These are phyloP conservation scores for Sceliomorpha sp. DNA, from an alignment of 2,888 invertebrate genomes.

Conservation along the genomic window DNA sequence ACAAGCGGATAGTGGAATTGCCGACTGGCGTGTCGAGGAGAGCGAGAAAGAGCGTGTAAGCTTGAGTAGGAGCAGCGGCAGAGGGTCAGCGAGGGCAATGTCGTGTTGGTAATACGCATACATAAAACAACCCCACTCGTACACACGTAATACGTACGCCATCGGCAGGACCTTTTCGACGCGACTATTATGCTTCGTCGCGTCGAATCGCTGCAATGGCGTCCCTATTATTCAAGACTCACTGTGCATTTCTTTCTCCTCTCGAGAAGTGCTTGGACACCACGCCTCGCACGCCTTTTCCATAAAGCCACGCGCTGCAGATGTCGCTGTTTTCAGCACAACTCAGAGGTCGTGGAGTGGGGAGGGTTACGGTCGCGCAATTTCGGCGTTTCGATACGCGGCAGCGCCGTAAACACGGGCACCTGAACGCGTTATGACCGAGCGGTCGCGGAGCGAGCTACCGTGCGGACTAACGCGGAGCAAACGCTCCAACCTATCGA, in stretches of 20 bases:
- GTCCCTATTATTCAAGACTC: constrained; percentile 37
- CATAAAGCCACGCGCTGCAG: constrained; percentile 41
- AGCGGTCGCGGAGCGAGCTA: constrained; percentile 48
- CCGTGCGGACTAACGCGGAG: constrained; percentile 63
- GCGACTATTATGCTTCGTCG: constrained; percentile 1
- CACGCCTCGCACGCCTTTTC: constrained; percentile 23
- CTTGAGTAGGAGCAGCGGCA: constrained; percentile 11
- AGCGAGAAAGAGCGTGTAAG: background rate
- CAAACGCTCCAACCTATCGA: constrained; percentile 74
- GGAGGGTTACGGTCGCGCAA: constrained; percentile 27
- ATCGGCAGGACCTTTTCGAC: constrained; percentile 30
- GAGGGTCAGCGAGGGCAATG: constrained; percentile 16
- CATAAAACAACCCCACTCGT: constrained; percentile 26
- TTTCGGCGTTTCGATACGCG: constrained; percentile 34
- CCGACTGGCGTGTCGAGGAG: background rate
- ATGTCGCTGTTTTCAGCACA: constrained; percentile 38
- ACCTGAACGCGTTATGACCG: constrained; percentile 54
- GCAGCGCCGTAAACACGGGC: constrained; percentile 44
- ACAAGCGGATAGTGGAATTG: constrained; percentile 10
- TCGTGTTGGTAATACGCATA: constrained; percentile 21
- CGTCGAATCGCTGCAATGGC: constrained; percentile 33
- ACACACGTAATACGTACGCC: constrained; percentile 46
- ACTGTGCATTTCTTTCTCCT: constrained; percentile 22
- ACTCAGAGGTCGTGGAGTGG: constrained; percentile 14
- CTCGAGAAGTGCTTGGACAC: constrained; percentile 22